Evolutionary conservation across 1,140 invertebrate species (phyloP), one percentile per base, ranked within the genome.

Genomic region (Drosophila varians): DNA sequence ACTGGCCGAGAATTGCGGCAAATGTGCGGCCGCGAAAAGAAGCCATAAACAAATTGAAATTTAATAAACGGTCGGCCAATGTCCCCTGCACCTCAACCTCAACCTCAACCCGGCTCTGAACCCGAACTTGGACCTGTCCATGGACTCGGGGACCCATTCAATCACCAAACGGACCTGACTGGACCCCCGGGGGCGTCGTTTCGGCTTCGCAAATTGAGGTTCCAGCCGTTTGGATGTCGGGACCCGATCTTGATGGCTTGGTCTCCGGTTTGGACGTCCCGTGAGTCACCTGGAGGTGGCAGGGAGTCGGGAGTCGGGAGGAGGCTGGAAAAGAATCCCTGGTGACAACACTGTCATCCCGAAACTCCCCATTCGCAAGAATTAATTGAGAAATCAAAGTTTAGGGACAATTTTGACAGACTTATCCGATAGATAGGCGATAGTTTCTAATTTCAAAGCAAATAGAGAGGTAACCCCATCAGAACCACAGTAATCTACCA

Each of bases 31-130:
- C 62, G 66, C 62, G 62, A 66, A 66, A 64, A 43, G 60, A 45
- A 52, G 60, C 47, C 60, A 74, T 74, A 74, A 75, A 57, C 72
- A 74, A 74, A 74, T 74, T 74, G 71, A 75, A 74, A 74, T 75
- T 75, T 52, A 68, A 58, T 75, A 75, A 75, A 75, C 64, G 72
- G 54, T 61, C 42, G 28, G 51, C 38, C 49, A 61, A 60, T 76
- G 71, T 72, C 53, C 23, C 28, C 38, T 42, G 65, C 25, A 56
- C 28, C 51, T 19, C 19, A 28, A 47, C 18, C 34, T 11, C 34
- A 14, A 42, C 19, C 26, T 1, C 19, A 26, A 31, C 47, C 14
- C 47, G 34, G 56, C 38, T 31, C 7, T 8, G 16, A 11, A 16
- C 46, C 28, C 21, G 28, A 43, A 23, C 19, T n/a, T n/a, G n/a